Evolutionary conservation across 2,888 invertebrate species (phyloP).

Genomic region (Biston betularia): DNA sequence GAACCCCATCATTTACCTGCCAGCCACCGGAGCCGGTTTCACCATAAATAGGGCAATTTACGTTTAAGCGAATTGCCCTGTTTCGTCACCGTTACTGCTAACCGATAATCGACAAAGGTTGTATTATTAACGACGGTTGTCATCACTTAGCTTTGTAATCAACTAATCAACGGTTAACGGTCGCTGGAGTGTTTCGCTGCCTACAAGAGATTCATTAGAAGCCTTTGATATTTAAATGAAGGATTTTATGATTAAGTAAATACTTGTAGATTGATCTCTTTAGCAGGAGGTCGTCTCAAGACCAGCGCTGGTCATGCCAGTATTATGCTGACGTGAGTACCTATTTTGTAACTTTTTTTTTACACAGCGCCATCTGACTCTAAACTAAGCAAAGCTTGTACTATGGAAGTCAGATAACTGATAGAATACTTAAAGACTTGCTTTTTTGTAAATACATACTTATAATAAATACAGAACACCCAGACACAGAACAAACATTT

Average conservation of each 20-base stretch:
- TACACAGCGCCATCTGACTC: too few species aligned
- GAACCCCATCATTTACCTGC: not conserved
- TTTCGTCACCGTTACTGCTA: slow-evolving; percentile 1
- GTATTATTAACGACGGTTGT: slow-evolving; percentile 15
- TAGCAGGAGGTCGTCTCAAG: too few species aligned
- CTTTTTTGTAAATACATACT: too few species aligned
- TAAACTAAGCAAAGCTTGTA: too few species aligned
- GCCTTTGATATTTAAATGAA: not conserved
- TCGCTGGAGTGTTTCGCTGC: not conserved
- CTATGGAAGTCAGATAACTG: too few species aligned
- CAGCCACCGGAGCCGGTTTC: not conserved
- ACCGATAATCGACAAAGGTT: slow-evolving; percentile 22
- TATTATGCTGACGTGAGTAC: too few species aligned
- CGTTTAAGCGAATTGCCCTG: slow-evolving; percentile 10
- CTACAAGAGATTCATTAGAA: slow-evolving; percentile 1
- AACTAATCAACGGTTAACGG: slow-evolving; percentile 12
- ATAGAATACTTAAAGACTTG: too few species aligned
- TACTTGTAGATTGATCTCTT: too few species aligned
- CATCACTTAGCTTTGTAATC: slow-evolving; percentile 20
- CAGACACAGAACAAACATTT: too few species aligned
- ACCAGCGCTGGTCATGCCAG: too few species aligned
- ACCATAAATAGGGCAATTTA: slow-evolving; percentile 18
- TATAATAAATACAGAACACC: too few species aligned
- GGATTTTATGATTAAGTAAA: not conserved
- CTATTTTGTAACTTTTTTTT: too few species aligned